These are phyloP conservation scores for Syndactyla subalaris DNA, from an alignment of 2,797 vertebrate species.

Conservation along the genomic window DNA sequence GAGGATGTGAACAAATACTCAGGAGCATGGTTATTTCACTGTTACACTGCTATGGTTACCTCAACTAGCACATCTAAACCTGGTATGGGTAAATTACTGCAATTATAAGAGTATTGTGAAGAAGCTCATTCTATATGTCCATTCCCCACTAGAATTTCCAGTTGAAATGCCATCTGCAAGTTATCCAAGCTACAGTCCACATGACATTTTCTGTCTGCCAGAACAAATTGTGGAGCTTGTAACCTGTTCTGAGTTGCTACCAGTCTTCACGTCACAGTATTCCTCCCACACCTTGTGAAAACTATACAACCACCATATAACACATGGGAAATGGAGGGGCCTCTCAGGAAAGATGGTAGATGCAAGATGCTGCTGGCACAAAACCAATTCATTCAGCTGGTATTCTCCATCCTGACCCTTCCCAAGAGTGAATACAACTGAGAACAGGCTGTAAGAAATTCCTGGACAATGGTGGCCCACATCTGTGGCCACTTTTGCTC, in stretches of 20 bases:
- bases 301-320: not conserved
- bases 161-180: not conserved
- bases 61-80: not conserved
- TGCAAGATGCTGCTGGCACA: not conserved
- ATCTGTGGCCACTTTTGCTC: not conserved
- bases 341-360: not conserved
- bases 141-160: not conserved
- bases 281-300: not conserved
- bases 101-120: not conserved
- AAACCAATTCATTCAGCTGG: not conserved
- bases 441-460: not conserved
- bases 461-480: not conserved
- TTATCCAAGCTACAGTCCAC: not conserved
- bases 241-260: not conserved
- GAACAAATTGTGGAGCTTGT: not conserved
- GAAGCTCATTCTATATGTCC: not conserved
- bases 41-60: not conserved
- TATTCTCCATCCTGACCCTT: not conserved
- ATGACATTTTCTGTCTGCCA: not conserved
- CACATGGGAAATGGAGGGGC: not conserved
- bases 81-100: not conserved
- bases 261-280: rapidly evolving
- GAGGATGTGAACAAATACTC: not conserved
- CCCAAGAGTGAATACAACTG: not conserved
- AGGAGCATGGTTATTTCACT: not conserved